Percentiles rank a stretch among this genome's conserved stretches.
Evolutionary conservation across 2,113 vertebrate species (phyloP).

Genomic region (Trachemys scripta): DNA sequence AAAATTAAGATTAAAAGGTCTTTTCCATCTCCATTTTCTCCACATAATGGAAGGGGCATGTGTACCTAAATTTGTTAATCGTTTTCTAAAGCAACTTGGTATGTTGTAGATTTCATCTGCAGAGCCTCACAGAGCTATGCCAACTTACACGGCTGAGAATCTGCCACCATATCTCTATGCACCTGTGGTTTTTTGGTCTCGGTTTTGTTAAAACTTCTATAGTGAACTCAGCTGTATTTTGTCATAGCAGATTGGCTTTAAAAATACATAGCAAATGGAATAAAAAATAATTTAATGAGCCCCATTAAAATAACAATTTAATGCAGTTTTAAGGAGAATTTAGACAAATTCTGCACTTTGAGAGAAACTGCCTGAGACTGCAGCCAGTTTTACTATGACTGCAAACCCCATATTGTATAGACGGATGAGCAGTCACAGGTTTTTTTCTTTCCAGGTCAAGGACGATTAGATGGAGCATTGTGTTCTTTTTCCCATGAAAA

Average conservation of each 20-base stretch:
- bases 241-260: rapidly evolving
- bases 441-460: conserved; percentile 81
- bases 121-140: rapidly evolving
- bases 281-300: rapidly evolving
- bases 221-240: rapidly evolving
- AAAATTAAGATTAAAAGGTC: background rate
- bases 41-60: background rate
- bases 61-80: background rate
- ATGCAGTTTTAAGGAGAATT: rapidly evolving
- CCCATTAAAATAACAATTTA: background rate
- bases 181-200: rapidly evolving
- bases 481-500: conserved; percentile 90
- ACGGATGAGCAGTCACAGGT: background rate
- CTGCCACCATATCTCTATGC: rapidly evolving
- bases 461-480: conserved; percentile 86
- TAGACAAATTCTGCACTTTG: background rate
- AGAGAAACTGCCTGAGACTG: background rate
- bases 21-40: background rate
- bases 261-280: background rate
- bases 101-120: background rate
- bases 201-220: rapidly evolving
- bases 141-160: background rate
- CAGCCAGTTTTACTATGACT: rapidly evolving
- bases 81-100: background rate
- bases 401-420: rapidly evolving